These are phyloP conservation scores for Gouania willdenowi DNA, from an alignment of 2,797 vertebrate genomes.

Conservation along the genomic window DNA sequence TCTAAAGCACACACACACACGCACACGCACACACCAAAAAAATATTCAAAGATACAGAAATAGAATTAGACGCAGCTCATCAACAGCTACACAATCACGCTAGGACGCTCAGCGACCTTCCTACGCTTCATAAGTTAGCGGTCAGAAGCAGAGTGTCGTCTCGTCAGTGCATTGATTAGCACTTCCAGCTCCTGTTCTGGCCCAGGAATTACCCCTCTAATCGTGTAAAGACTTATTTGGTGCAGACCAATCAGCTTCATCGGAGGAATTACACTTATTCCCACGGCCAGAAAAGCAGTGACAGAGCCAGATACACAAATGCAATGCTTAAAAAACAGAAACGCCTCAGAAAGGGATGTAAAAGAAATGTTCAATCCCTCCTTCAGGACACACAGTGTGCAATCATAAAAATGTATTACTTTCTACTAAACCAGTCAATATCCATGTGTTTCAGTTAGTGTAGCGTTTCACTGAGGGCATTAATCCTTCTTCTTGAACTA, in stretches of 20 bases:
- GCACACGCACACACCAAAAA: conserved; percentile 41
- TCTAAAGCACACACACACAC: conserved; percentile 43
- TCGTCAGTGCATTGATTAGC: conserved; percentile 77
- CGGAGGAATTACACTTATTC: conserved; percentile 66
- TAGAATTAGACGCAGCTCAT: background rate
- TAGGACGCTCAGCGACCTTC: no score
- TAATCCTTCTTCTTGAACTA: no score
- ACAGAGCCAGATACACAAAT: no score
- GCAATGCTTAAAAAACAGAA: no score
- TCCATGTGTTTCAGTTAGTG: no score
- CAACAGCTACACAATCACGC: conserved; percentile 9
- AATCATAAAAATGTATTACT: no score
- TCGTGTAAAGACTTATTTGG: conserved; percentile 77
- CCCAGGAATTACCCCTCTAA: conserved; percentile 77
- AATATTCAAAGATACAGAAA: background rate
- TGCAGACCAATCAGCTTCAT: conserved; percentile 72
- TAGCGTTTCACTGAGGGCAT: no score
- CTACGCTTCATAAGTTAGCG: conserved; percentile 63
- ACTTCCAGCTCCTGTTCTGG: conserved; percentile 73
- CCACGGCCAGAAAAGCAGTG: conserved; percentile 60
- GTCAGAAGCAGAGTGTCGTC: conserved; percentile 74
- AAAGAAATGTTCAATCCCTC: no score
- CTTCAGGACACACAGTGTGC: no score
- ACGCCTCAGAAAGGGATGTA: no score
- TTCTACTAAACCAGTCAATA: no score